A percentile compares a stretch with the other conserved stretches of the same genome.
Conservation (phyloP, 2,113 vertebrate genomes). For the Xenopus tropicalis region UCB_Xtro_10.0 CM004447.2:75003001-75003500, state of each 20-base stretch:
- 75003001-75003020: too few species aligned
- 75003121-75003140: conserved; percentile 38
- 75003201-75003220: conserved; percentile 10
- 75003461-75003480: too few species aligned
- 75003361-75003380: too few species aligned
- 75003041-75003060: too few species aligned
- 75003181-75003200: conserved; percentile 19
- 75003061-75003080: too few species aligned
- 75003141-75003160: conserved; percentile 38
- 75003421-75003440: too few species aligned
- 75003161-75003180: conserved; percentile 33
- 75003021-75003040: too few species aligned
- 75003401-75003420: too few species aligned
- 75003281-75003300: conserved; percentile 8
- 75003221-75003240: conserved; percentile 14
- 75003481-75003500: too few species aligned
- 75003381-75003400: too few species aligned
- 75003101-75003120: conserved; percentile 7
- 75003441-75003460: too few species aligned
- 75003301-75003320: not conserved
- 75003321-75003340: not conserved
- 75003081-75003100: not conserved
- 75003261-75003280: not conserved
- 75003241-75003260: conserved; percentile 2
- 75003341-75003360: not conserved